Evolutionary conservation across 2,113 vertebrate species (phyloP).

Genomic region (Daphoenositta chrysoptera): DNA sequence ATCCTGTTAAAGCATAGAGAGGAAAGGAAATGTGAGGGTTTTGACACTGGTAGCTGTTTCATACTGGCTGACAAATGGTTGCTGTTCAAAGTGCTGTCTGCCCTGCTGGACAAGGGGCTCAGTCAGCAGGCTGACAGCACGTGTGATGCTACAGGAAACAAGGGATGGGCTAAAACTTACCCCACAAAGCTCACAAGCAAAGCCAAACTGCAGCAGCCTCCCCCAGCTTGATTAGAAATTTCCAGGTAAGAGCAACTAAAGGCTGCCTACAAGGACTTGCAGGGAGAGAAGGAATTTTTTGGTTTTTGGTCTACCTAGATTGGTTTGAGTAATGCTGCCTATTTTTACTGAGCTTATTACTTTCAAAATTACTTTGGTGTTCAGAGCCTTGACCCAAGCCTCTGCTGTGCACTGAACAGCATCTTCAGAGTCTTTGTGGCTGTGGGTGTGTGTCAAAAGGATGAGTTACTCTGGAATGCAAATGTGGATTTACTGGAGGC

Average conservation of each 20-base stretch:
- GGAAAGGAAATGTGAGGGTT: neutral
- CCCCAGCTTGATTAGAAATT: neutral
- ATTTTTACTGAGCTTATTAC: neutral
- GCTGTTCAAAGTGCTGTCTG: neutral
- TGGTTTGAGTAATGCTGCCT: neutral
- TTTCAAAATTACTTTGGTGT: neutral
- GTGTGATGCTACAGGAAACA: neutral
- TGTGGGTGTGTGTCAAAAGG: neutral
- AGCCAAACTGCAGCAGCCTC: neutral
- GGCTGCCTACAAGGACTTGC: neutral
- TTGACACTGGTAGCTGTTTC: neutral
- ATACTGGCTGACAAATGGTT: neutral
- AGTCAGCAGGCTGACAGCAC: neutral
- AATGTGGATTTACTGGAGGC: neutral
- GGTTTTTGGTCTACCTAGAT: rapidly evolving
- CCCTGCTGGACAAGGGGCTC: neutral
- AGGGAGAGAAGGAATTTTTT: neutral
- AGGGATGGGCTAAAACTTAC: neutral
- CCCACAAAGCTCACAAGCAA: neutral
- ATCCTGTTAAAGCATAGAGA: neutral
- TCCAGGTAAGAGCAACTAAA: neutral
- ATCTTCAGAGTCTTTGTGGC: neutral
- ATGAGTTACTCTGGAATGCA: neutral
- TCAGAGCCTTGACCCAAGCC: neutral
- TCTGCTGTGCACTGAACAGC: neutral